phyloP scores from a whole-genome alignment of 2,113 vertebrate species.

The Macrotus californicus region DNA sequence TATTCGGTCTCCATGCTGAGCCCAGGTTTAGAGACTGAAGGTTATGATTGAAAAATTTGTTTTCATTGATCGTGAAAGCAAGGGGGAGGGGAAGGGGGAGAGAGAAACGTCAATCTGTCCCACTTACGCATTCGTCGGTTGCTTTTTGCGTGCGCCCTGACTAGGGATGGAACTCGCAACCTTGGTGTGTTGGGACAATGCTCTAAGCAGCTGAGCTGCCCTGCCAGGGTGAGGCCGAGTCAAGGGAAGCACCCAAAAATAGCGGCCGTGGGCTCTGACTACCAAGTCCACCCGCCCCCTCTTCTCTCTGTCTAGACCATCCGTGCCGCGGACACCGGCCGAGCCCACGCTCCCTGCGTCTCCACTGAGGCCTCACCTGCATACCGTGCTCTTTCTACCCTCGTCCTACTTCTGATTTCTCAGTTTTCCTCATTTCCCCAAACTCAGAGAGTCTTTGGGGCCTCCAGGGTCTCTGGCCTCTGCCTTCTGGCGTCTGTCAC shows the following conservation, averaged over 20 bases:
- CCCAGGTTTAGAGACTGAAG: conserved; percentile 48
- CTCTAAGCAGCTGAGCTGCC: too few species aligned
- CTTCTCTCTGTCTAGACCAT: not conserved
- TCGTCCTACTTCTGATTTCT: not conserved
- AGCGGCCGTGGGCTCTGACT: not conserved
- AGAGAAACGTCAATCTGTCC: too few species aligned
- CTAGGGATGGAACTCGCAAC: too few species aligned
- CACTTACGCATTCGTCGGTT: too few species aligned
- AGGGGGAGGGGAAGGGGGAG: too few species aligned
- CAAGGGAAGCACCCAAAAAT: conserved; percentile 45
- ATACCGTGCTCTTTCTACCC: not conserved
- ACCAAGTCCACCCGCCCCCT: not conserved
- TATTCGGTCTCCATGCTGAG: conserved; percentile 48
- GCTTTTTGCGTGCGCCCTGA: too few species aligned
- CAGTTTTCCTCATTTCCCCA: not conserved
- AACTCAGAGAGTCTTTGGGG: not conserved
- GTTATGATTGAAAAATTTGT: too few species aligned
- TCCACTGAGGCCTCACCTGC: not conserved
- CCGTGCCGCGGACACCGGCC: not conserved
- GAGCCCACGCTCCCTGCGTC: not conserved
- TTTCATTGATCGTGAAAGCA: too few species aligned
- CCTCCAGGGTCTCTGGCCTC: not conserved
- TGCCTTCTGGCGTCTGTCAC: not conserved
- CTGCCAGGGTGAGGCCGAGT: conserved; percentile 12
- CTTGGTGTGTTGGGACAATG: too few species aligned